Evolutionary conservation across 1,140 invertebrate species (phyloP).

Genomic region (Orius insidiosus): DNA sequence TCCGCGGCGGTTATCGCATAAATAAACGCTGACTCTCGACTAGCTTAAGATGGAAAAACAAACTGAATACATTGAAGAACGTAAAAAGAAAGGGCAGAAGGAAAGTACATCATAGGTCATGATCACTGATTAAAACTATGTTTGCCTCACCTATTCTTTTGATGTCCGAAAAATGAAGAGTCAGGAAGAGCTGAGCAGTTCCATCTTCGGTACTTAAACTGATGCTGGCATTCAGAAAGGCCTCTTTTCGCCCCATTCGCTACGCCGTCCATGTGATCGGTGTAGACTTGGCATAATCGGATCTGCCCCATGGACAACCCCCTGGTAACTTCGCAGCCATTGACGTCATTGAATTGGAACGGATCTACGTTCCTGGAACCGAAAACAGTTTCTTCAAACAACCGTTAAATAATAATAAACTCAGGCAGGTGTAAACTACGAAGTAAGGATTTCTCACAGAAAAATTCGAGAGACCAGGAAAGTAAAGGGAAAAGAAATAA

Average conservation of each 20-base stretch:
- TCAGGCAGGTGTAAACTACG: no score
- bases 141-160: conserved; percentile 58
- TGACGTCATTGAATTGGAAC: not conserved
- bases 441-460: no score
- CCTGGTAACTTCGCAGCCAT: conserved; percentile 38
- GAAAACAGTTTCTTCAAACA: no score
- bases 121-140: no score
- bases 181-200: conserved; percentile 61
- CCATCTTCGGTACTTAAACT: conserved; percentile 65
- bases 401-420: no score
- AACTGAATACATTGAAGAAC: not conserved
- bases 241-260: conserved; percentile 44
- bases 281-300: conserved; percentile 56
- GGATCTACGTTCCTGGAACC: no score
- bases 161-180: conserved; percentile 67
- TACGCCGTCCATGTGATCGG: conserved; percentile 61
- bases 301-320: conserved; percentile 55
- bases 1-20: conserved; percentile 76
- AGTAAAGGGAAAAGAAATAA: no score
- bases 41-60: conserved; percentile 39
- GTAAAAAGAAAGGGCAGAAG: no score
- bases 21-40: conserved; percentile 78
- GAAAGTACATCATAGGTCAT: no score
- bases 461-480: no score
- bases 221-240: conserved; percentile 59